Base-by-base conservation (phyloP, 2,113 vertebrate genomes). In the Sisor rabdophorus region DNA sequence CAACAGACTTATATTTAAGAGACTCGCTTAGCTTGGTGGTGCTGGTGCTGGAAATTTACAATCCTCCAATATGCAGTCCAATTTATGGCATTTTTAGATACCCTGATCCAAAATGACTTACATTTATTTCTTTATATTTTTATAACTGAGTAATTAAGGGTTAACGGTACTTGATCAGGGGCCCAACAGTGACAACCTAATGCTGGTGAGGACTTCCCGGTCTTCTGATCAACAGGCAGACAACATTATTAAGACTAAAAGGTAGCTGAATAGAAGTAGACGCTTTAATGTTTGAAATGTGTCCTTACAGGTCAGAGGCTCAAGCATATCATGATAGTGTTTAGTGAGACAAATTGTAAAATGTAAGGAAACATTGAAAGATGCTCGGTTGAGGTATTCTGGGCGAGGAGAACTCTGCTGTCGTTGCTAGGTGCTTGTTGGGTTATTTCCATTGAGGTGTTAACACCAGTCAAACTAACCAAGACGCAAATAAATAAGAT, bases 401-500 rank as follows among this genome's bases (percentile, higher is more conserved):
- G 77, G 58, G 54, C 32, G 19, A 64, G 73, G 53, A 15, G 30
- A 60, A n/a, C 54, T 44, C 44, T 68, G 53, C 72, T 53, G 68
- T 47, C 67, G 75, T 79, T 80, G 78, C 71, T 81, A 85, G 79
- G 79, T 77, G 48, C 70, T 61, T 65, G 36, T 76, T 52, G 30
- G 58, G 77, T 70, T 84, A 85, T 85, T 85, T 82, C 79, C 75
- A 80, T 82, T 71, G 7, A 61, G 52, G 80, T 59, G 59, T 73
- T 77, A 80, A 77, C 52, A 40, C 52, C 76, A 71, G 80, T 78
- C 83, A 86, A 85, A 81, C 78, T 73, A 16, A 40, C 17, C 2
- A 53, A 86, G 78, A 84, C 82, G 68, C 65, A 36, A 84, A 84
- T 86, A 85, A 85, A 87, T 85, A 85, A 77, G 83, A 85, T 87